These are phyloP conservation scores for Pelecanus crispus DNA, from an alignment of 2,113 vertebrate genomes.

Conservation along the genomic window DNA sequence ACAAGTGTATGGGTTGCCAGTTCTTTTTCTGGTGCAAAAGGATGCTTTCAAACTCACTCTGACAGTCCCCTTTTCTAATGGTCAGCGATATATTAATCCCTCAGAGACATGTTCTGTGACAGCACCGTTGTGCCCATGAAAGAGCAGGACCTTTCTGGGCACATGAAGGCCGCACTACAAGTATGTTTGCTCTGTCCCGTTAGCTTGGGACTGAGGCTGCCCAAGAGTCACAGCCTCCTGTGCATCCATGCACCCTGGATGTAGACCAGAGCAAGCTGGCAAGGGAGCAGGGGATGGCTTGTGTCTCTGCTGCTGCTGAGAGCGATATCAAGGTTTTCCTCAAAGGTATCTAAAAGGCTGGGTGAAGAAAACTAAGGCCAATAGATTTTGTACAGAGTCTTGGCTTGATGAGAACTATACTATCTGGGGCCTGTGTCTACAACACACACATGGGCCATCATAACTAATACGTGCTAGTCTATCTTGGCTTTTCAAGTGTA, in stretches of 20 bases:
- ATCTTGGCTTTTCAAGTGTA: background rate
- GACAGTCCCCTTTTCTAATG: background rate
- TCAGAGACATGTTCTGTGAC: background rate
- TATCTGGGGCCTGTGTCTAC: background rate
- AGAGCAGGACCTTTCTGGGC: background rate
- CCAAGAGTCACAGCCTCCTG: background rate
- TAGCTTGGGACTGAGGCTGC: background rate
- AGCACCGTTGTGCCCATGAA: background rate
- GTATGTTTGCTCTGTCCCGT: background rate
- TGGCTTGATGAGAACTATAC: background rate
- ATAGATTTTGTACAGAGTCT: background rate
- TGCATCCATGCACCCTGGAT: background rate
- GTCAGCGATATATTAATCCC: background rate
- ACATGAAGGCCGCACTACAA: fast-evolving
- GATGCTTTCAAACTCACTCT: background rate
- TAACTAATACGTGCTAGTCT: background rate
- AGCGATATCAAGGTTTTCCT: background rate
- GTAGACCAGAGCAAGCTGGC: background rate
- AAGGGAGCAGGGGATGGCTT: background rate
- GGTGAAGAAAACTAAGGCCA: background rate
- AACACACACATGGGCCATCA: background rate
- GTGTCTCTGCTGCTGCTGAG: background rate
- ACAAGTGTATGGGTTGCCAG: background rate
- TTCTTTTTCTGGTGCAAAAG: background rate
- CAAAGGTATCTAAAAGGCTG: background rate